These are phyloP conservation scores for Ernsta delagoae DNA, from an alignment of 2,888 invertebrate genomes.

Conservation along the genomic window DNA sequence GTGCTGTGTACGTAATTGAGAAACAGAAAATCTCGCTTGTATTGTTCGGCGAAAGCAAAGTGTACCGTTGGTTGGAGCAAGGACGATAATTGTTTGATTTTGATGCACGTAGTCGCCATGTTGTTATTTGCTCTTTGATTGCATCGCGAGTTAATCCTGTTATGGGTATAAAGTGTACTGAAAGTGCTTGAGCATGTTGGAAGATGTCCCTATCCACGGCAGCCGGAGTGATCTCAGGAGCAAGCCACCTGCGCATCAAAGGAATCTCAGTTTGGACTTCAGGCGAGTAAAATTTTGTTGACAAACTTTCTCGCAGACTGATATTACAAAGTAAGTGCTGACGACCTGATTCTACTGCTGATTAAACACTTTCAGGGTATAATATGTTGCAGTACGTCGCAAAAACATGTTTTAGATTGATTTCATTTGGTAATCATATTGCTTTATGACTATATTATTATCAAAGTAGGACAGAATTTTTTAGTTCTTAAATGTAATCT, in stretches of 20 bases:
- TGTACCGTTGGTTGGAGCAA: constrained; percentile 37
- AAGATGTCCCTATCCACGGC: constrained; percentile 82
- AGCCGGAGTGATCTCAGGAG: constrained; percentile 71
- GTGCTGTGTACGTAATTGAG: not conserved
- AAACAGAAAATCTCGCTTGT: constrained; percentile 12
- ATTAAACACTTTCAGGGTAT: constrained; percentile 2
- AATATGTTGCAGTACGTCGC: not conserved
- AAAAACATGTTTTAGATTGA: not conserved
- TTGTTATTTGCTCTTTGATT: constrained; percentile 80
- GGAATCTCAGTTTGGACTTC: constrained; percentile 95
- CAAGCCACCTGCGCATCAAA: constrained; percentile 87
- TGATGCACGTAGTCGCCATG: constrained; percentile 70
- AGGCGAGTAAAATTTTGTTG: constrained; percentile 82
- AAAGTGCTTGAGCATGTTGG: constrained; percentile 80
- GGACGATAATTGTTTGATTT: constrained; percentile 45
- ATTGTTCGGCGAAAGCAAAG: not conserved
- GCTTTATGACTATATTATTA: not conserved
- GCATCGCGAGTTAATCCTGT: constrained; percentile 53
- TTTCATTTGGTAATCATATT: not conserved
- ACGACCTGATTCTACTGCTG: not conserved
- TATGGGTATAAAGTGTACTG: constrained; percentile 70
- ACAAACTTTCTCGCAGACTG: constrained; percentile 20
- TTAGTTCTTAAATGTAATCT: not conserved
- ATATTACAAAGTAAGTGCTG: not conserved
- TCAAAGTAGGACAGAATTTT: constrained; percentile 14